Base-by-base conservation (phyloP, 2,113 vertebrate genomes). In the Gasterosteus aculeatus region DNA sequence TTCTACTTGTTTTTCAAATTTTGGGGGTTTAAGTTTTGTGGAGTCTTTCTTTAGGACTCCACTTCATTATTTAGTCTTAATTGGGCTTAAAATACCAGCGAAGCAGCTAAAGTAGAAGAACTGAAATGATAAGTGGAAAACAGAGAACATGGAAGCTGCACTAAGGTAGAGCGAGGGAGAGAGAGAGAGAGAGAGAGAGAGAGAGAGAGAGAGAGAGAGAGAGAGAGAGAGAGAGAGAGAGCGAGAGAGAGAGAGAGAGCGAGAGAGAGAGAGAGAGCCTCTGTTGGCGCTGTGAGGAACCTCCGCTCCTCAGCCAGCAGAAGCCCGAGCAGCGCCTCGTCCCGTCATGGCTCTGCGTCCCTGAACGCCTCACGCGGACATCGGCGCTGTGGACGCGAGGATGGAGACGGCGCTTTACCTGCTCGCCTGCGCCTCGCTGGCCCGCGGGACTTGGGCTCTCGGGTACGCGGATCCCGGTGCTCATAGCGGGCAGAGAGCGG, bases 401-500 rank as follows among this genome's bases (percentile, higher is more conserved):
- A 95, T 94, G 94, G 90, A 81, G 70, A 72, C 75, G 26, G 4
- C 87, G 1, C 22, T 90, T 8, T 91, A 87, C 82, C 77, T 93
- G 38, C 42, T 92, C 0, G 62, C 54, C 53, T 57, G 54, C 54
- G 70, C 92, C 56, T 19, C 49, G 46, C 18, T 91, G 16, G 49
- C 53, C 19, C 85, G 76, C 59, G 33, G 31, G 0, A 72, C 83
- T 3, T 82, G 62, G 69, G 88, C 78, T 79, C 88, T 91, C 0
- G 93, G 91, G 44, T 91, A 91, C 3, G 46, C 75, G 33, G 91
- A 93, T 54, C 77, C 77, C 71, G 77, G 72, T 1, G 1, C 89
- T 1, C 91, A 85, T 63, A 72, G 79, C 10, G 87, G 89, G 31
- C 91, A 90, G 75, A 84, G 93, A 65, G 91, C 89, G 3, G 90